phyloP scores from a whole-genome alignment of 2,888 invertebrate species.

The Tiliacea aurago region DNA sequence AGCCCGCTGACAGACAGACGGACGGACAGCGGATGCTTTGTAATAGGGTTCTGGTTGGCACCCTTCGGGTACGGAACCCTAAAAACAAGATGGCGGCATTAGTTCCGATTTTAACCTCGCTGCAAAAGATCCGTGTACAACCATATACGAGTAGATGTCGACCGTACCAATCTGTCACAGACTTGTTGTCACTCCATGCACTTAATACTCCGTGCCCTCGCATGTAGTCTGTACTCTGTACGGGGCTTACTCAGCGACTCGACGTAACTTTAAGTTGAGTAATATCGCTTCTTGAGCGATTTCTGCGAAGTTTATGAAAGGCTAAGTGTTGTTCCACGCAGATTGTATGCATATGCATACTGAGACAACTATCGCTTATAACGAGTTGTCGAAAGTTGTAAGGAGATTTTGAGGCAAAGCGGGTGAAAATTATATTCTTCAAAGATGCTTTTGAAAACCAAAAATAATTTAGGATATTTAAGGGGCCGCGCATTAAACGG shows the following conservation, averaged over 20 bases:
- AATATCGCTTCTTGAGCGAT: conserved; percentile 57
- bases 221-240: conserved; percentile 20
- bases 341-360: conserved; percentile 35
- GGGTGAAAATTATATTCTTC: not conserved
- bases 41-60: too few relatives aligned
- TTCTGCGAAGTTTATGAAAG: conserved; percentile 47
- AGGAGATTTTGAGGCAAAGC: not conserved
- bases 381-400: not conserved
- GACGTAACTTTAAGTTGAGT: conserved; percentile 52
- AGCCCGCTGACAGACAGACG: too few relatives aligned
- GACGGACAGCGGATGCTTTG: too few relatives aligned
- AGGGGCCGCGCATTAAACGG: too few relatives aligned
- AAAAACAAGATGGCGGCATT: not conserved
- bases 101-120: not conserved
- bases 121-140: not conserved
- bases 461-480: not conserved
- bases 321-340: conserved; percentile 35
- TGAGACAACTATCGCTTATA: conserved; percentile 5
- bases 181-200: conserved; percentile 3
- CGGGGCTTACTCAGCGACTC: conserved; percentile 45
- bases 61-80: too few relatives aligned
- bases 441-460: not conserved
- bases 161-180: not conserved
- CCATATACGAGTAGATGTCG: not conserved
- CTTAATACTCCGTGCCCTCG: conserved; percentile 7